A percentile compares a stretch with the other conserved stretches of the same genome.
phyloP scores from a whole-genome alignment of 2,113 vertebrate genomes.

The Cebus imitator region DNA sequence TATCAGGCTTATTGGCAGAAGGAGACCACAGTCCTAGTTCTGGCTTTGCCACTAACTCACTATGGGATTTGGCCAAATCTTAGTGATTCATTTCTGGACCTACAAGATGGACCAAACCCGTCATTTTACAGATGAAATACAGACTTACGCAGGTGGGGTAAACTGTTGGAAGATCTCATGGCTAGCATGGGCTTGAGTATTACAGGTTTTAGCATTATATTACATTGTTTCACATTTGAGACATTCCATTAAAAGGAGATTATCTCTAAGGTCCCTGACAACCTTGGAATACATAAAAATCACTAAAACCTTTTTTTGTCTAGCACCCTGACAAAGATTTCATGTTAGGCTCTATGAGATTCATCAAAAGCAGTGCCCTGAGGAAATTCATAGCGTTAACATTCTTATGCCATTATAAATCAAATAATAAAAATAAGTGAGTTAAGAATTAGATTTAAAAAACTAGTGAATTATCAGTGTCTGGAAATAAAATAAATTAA shows the following conservation, averaged over 20 bases:
- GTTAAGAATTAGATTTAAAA: neutral
- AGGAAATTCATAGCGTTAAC: constrained; percentile 15
- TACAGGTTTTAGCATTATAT: neutral
- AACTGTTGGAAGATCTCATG: neutral
- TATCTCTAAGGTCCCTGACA: neutral
- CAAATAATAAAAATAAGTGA: constrained; percentile 27
- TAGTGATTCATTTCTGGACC: neutral
- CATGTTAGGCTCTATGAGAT: neutral
- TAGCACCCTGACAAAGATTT: neutral
- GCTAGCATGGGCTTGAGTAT: neutral
- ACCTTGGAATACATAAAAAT: constrained; percentile 6
- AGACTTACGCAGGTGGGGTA: neutral
- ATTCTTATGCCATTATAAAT: neutral
- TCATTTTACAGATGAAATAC: neutral
- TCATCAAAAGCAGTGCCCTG: neutral
- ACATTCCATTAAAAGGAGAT: neutral
- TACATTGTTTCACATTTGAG: neutral
- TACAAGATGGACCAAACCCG: neutral
- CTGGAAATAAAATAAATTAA: neutral
- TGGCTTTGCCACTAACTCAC: neutral
- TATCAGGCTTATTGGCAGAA: neutral
- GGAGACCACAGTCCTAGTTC: neutral
- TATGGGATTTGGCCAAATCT: constrained; percentile 16
- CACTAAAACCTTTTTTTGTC: neutral
- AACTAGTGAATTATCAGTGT: neutral